Percentiles rank a stretch among this genome's conserved stretches.
Evolutionary conservation across 2,888 invertebrate species (phyloP).

Genomic region (Volucella inflata): DNA sequence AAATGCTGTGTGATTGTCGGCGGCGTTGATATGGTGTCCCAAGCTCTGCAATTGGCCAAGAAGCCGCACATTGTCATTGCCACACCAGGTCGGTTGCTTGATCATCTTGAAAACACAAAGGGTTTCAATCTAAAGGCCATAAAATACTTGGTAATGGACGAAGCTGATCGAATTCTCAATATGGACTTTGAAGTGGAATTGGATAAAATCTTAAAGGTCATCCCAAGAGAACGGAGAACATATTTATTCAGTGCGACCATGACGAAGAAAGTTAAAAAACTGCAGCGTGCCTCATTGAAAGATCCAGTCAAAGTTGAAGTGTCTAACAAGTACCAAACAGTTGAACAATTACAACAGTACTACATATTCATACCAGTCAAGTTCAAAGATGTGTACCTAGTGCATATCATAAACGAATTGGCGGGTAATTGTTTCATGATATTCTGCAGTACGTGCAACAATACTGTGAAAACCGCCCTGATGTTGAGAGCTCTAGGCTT

Average conservation of each 20-base stretch:
- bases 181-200: conserved; percentile 99
- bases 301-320: conserved; percentile 98
- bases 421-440: conserved; percentile 98
- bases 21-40: conserved; percentile 99
- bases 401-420: conserved; percentile 96
- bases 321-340: conserved; percentile 98
- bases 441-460: conserved; percentile 97
- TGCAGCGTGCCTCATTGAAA: conserved; percentile 96
- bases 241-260: conserved; percentile 99
- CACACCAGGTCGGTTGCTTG: conserved; percentile 97
- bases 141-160: conserved; percentile 98
- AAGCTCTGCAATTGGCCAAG: conserved; percentile 94
- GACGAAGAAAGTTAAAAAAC: conserved; percentile 98
- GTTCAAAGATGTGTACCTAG: conserved; percentile 98
- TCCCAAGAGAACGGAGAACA: conserved; percentile 96
- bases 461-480: conserved; percentile 94
- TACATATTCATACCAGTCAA: conserved; percentile 98
- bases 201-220: conserved; percentile 94
- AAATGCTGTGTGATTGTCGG: conserved; percentile 98
- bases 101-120: conserved; percentile 98
- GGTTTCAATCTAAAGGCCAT: conserved; percentile 96
- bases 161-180: conserved; percentile 98
- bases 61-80: conserved; percentile 99
- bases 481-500: conserved; percentile 95
- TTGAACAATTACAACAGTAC: conserved; percentile 97